phyloP scores from a whole-genome alignment of 2,113 vertebrate species.

The Callaeas wilsoni region DNA sequence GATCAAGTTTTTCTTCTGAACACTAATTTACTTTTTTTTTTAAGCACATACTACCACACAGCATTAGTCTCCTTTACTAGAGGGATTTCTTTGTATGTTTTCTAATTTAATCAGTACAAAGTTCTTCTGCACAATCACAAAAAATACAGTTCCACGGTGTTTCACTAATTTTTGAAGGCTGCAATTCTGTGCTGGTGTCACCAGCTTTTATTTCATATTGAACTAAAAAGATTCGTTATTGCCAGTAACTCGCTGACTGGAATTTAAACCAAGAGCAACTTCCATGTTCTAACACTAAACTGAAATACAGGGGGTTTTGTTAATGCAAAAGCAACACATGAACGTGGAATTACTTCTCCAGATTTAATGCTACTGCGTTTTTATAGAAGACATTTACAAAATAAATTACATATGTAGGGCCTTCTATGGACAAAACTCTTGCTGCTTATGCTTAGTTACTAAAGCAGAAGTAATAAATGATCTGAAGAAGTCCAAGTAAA shows the following conservation, averaged over 20 bases:
- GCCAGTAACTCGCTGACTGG: not conserved
- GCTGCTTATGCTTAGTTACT: not conserved
- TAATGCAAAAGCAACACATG: not conserved
- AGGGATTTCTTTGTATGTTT: not conserved
- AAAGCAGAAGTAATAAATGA: not conserved
- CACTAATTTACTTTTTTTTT: not conserved
- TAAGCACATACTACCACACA: not conserved
- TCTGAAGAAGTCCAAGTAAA: not conserved
- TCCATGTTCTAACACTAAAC: not conserved
- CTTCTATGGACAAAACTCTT: not conserved
- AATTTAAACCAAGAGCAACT: not conserved
- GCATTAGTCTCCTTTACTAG: not conserved
- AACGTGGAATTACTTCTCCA: not conserved
- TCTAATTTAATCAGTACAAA: not conserved
- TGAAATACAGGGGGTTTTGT: not conserved
- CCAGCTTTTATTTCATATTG: not conserved
- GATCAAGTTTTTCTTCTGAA: slow-evolving; percentile 21
- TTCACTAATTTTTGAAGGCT: not conserved
- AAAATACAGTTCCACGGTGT: not conserved
- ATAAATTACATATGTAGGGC: not conserved
- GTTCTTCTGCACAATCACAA: not conserved
- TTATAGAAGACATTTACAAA: too few species aligned
- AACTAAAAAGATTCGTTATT: not conserved
- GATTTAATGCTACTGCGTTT: not conserved
- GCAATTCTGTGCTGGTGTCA: not conserved